Percentiles rank a stretch among this genome's conserved stretches.
Evolutionary conservation across 2,797 vertebrate species (phyloP).

Genomic region (Emydoidea blandingii): DNA sequence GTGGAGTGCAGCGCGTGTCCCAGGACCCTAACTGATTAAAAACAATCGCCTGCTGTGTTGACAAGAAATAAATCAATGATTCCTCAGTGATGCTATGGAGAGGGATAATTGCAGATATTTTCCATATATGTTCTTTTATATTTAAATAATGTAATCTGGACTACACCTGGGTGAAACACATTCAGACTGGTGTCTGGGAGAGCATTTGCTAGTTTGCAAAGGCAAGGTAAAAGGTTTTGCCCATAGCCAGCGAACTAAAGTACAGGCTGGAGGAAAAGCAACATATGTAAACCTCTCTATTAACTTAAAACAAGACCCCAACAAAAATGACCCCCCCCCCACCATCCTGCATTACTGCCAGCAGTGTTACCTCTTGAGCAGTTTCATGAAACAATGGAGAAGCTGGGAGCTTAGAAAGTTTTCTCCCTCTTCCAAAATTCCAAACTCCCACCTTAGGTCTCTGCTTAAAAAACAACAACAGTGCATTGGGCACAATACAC

Average conservation of each 20-base stretch:
- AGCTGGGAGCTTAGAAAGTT: not conserved
- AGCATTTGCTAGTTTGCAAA: not conserved
- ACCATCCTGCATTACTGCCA: no score
- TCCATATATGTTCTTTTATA: not conserved
- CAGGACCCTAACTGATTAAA: not conserved
- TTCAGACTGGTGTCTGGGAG: not conserved
- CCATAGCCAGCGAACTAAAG: not conserved
- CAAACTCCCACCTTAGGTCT: not conserved
- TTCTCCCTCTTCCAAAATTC: not conserved
- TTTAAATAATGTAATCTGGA: not conserved
- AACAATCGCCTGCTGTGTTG: not conserved
- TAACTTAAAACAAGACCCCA: not conserved
- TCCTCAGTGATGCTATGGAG: not conserved
- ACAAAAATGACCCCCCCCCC: not conserved
- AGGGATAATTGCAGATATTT: not conserved
- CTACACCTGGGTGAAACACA: not conserved
- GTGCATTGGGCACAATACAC: not conserved
- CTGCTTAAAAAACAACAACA: not conserved
- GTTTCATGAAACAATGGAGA: not conserved
- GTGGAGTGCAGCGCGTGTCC: not conserved
- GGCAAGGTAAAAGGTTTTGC: not conserved
- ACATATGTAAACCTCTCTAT: not conserved
- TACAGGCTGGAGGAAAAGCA: not conserved
- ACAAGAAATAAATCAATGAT: not conserved
- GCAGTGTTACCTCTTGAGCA: not conserved